Evolutionary conservation across 2,113 vertebrate species (phyloP), one percentile per base, ranked within the genome.

Genomic region (Ailuropoda melanoleuca): DNA sequence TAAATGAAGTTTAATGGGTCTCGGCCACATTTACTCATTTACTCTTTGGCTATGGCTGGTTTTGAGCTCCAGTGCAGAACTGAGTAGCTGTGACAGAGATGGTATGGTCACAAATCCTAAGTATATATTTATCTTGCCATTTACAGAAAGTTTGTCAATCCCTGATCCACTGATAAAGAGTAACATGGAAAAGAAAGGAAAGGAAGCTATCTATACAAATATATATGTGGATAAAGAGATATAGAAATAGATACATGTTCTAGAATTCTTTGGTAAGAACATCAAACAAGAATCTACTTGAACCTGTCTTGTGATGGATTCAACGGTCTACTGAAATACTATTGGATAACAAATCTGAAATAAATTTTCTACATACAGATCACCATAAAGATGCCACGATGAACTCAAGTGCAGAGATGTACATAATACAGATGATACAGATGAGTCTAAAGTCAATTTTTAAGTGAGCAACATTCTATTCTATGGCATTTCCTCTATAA

Each of bases 1-100:
- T 58, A 64, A 93, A 92, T 88, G 39, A 48, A 70, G 12, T 80
- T 90, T 55, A 68, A 75, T 95, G 56, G 31, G n/a, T 82, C 95
- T 43, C 4, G 75, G 50, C 23, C 15, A 58, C 5, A 43, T 1
- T 1, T 31, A 66, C 70, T 94, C 31, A 55, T 90, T 87, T 56
- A 86, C 24, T 92, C 66, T 66, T n/a, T 77, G 19, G 50, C 77
- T 95, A 55, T 24, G 1, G 2, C 8, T 75, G 66, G 19, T 89
- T 86, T 86, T 85, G 39, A 88, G 39, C 43, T 58, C 15, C 81
- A 84, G 88, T 26, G 26, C 29, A 84, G n/a, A 86, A 39, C 8
- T 70, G 15, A 68, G 75, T 46, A 72, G 17, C 72, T 91, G 50
- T 88, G n/a, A 75, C 39, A 18, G 46, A 72, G n/a, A 86, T 9